Base-by-base conservation (phyloP, 2,113 vertebrate species). In the Syngnathus typhle region DNA sequence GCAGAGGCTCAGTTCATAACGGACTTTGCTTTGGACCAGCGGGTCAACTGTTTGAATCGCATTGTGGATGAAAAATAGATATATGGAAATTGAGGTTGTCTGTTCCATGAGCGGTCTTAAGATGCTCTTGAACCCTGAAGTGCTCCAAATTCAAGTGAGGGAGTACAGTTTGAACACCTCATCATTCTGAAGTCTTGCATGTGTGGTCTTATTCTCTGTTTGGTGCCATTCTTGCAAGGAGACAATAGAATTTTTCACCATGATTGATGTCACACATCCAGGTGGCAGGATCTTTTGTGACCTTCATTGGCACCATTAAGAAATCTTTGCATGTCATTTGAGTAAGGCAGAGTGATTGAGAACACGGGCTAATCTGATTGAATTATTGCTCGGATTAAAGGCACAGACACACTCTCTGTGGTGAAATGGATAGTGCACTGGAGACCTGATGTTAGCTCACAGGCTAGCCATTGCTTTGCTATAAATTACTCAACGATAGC, bases 41-140 rank as follows among this genome's bases (percentile, higher is more conserved):
- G 60, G 60, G 60, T 61, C 60, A 62, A 23, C n/a, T 62, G n/a
- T 43, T 61, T 12, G 10, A 62, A 44, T 62, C 13, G n/a, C 39
- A 12, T 21, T 44, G n/a, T 27, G 41, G 59, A 60, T 23, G 19
- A 61, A 43, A 61, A 61, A 61, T 41, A 41, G 4, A 21, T 39
- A 61, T 43, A 61, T 61, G 60, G 60, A 61, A 61, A 61, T 61
- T 61, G 60, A 61, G 38, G 38, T 61, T 61, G 60, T 41, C 19
- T 61, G 15, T 32, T 58, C 55, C 27, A 6, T 15, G 39, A 27
- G 23, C 5, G 7, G 10, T 41, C 36, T 60, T 39, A 41, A 61
- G 60, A 21, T 41, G 9, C 38, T 38, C 60, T 61, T 61, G 60
- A 43, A 43, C n/a, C n/a, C 60, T 18, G 38, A 61, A 43, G 8